phyloP scores from a whole-genome alignment of 2,113 vertebrate genomes.

The Chaenogobius annularis region DNA sequence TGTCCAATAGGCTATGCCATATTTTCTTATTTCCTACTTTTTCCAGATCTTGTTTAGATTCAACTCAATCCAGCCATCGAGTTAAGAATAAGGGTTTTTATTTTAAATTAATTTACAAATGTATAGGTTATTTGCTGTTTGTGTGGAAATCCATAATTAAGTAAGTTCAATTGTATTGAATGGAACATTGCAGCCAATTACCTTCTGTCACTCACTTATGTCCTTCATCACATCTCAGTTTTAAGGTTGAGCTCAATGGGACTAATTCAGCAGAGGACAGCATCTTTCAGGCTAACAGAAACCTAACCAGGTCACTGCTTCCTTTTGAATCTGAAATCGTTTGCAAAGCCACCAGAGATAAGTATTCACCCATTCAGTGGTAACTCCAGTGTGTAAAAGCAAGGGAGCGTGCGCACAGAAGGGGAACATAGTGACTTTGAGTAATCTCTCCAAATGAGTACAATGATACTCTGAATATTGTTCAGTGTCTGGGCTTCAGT shows the following conservation, averaged over 20 bases:
- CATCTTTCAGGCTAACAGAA: slow-evolving; percentile 39
- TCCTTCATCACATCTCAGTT: slow-evolving; percentile 15
- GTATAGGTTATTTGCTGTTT: neutral
- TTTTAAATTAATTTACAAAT: neutral
- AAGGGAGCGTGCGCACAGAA: neutral
- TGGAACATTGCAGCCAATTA: neutral
- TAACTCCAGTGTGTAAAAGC: slow-evolving; percentile 22
- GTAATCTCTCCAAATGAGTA: slow-evolving; percentile 27
- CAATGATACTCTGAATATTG: slow-evolving; percentile 37
- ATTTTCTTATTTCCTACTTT: neutral
- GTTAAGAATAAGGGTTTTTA: neutral
- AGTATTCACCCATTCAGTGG: slow-evolving; percentile 42
- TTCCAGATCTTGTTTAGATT: neutral
- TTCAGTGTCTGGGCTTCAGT: slow-evolving; percentile 25
- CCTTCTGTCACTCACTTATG: neutral
- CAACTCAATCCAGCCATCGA: neutral
- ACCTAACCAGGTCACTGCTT: slow-evolving; percentile 67
- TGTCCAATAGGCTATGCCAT: neutral
- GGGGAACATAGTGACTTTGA: slow-evolving; percentile 14
- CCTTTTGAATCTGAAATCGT: slow-evolving; percentile 55
- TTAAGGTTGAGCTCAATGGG: slow-evolving; percentile 53
- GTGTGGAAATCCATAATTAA: neutral
- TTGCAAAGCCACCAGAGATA: slow-evolving; percentile 54
- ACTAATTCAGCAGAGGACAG: slow-evolving; percentile 21
- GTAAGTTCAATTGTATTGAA: neutral